Base-by-base conservation (phyloP, 2,888 invertebrate species). In the Galeopsomyia nigrocyanea region DNA sequence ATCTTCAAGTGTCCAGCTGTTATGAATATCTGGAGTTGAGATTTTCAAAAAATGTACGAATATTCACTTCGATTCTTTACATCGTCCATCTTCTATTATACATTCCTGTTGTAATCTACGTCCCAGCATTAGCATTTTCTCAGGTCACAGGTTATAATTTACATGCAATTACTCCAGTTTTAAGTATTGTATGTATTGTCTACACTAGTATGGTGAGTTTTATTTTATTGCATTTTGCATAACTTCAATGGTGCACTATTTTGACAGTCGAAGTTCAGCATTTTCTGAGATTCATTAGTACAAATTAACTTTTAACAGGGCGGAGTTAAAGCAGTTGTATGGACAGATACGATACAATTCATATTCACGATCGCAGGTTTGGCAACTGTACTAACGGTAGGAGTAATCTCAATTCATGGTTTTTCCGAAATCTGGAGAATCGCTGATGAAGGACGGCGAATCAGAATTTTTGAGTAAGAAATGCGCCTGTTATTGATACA, bases 151-250 rank as follows among this genome's bases (percentile, higher is more conserved):
- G 92, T 22, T 88, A 92, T 5, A 86, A 91, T 75, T 88, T 93
- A 3, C 91, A 91, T 80, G 86, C 90, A 1, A 89, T 94, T 53
- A 90, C 92, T 1, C 90, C 92, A 1, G 88, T 92, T 0, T 89
- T 93, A 19, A 93, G 93, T 80, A 86, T 90, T 2, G 88, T 92
- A 0, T 94, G 94, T 82, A 93, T 93, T 26, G 92, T 94, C 63
- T 92, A 94, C 79, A 93, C 93, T 3, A 91, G 93, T 0, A 83
- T 94, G 50, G 94, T 91, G 82, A 87, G 88, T 79, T 74, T 31
- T 7, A n/a, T 26, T 57, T 26, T 16, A 16, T 19, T 46, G 47
- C 14, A 14, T n/a, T 47, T 61, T n/a, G n/a, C 26, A 26, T 26
- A 3, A 26, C 5, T 26, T 26, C 5, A 26, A 26, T 26, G n/a